These are phyloP conservation scores for Dipodomys spectabilis DNA, from an alignment of 2,113 vertebrate genomes.

Conservation along the genomic window DNA sequence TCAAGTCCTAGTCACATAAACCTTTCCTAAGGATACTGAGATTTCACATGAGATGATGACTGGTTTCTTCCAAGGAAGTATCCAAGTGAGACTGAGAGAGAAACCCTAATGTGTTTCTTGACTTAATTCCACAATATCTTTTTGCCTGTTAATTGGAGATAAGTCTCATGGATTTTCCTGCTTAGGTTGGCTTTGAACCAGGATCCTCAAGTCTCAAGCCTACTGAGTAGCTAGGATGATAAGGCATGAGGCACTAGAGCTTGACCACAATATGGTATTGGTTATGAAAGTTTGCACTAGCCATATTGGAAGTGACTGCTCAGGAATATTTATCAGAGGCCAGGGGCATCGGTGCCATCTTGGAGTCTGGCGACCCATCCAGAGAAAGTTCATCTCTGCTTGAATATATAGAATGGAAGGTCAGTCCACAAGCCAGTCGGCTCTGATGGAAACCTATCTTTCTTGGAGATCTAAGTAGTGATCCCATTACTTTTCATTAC, in stretches of 20 bases:
- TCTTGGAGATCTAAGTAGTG: neutral
- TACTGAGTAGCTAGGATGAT: too few relatives aligned
- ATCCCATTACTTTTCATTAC: neutral
- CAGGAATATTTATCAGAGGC: neutral
- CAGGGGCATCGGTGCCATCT: neutral
- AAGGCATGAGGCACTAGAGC: too few relatives aligned
- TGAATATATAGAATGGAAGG: neutral
- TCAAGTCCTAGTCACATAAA: neutral
- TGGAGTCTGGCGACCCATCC: neutral
- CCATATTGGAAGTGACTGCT: neutral
- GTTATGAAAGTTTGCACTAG: neutral
- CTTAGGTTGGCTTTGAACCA: too few relatives aligned
- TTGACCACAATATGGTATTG: neutral
- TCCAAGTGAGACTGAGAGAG: neutral
- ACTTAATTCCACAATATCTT: neutral
- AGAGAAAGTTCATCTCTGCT: neutral
- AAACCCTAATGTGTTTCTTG: neutral
- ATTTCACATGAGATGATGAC: too few relatives aligned
- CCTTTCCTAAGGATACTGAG: neutral
- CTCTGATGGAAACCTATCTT: neutral
- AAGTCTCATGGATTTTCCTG: too few relatives aligned
- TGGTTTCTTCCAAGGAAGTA: neutral
- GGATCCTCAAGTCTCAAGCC: too few relatives aligned
- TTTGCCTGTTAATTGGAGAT: too few relatives aligned
- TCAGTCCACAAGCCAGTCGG: neutral